Evolutionary conservation across 2,888 invertebrate genomes (phyloP).

Genomic region (Thymelicus lineola): DNA sequence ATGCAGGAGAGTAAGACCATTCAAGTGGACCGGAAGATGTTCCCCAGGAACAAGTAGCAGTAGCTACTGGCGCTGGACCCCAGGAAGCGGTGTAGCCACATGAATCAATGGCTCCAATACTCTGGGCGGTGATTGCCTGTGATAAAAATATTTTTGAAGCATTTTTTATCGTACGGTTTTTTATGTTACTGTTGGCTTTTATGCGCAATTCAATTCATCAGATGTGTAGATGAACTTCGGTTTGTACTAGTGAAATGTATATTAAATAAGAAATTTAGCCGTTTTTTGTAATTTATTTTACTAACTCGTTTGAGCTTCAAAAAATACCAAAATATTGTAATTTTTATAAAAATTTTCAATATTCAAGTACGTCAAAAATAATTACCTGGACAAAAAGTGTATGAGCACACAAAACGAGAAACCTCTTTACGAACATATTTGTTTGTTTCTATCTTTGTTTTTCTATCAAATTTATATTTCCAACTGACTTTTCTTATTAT

Average conservation of each 20-base stretch:
- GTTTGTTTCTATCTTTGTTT: not conserved
- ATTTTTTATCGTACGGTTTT: not conserved
- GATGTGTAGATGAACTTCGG: too few relatives aligned
- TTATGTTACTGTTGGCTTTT: too few relatives aligned
- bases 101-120: slow-evolving; percentile 26
- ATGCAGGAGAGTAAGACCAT: slow-evolving; percentile 37
- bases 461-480: not conserved
- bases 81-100: slow-evolving; percentile 34
- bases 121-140: not conserved
- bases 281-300: too few relatives aligned
- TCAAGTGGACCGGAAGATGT: not conserved
- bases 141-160: not conserved
- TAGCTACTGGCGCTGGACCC: slow-evolving; percentile 15
- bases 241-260: too few relatives aligned
- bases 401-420: slow-evolving; percentile 47
- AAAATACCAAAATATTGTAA: too few relatives aligned
- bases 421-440: slow-evolving; percentile 51
- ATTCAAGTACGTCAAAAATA: not conserved
- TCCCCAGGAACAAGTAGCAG: slow-evolving; percentile 20
- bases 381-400: slow-evolving; percentile 44
- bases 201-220: too few relatives aligned
- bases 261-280: too few relatives aligned
- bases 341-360: too few relatives aligned
- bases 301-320: too few relatives aligned
- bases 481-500: not conserved